A percentile compares a stretch with the other conserved stretches of the same genome.
Conservation (phyloP, 30 jellyfish, hydroid and myxozoan genomes). For the Phacellophora camtschatica region DNA sequence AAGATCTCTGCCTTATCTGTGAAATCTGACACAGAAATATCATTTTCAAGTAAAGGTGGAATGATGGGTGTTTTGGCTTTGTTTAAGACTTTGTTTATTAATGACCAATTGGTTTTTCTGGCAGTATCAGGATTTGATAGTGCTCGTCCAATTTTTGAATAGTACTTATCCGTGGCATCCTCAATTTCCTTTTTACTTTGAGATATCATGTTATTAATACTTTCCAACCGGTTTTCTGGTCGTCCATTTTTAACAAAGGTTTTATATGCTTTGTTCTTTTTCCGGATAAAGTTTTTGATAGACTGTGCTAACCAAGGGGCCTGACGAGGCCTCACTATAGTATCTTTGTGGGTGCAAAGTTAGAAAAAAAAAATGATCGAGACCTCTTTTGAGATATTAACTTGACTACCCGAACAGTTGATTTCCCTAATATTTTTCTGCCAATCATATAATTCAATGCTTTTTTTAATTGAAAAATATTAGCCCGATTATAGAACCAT, state of each 20-base stretch:
- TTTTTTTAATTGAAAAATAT: neutral
- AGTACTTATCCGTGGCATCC: neutral
- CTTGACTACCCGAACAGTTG: constrained; percentile 17
- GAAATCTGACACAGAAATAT: constrained; percentile 38
- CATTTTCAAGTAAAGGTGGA: constrained; percentile 56
- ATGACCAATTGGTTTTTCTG: constrained; percentile 42
- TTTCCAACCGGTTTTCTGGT: no score
- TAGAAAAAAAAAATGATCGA: neutral
- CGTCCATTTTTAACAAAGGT: neutral
- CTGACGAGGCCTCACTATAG: constrained; percentile 29
- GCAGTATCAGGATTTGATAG: constrained; percentile 33
- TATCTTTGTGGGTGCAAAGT: neutral
- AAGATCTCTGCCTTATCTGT: constrained; percentile 50
- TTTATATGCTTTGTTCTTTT: no score
- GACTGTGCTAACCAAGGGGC: constrained; percentile 40
- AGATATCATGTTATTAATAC: no score
- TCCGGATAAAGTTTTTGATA: neutral
- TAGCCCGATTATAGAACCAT: constrained; percentile 17
- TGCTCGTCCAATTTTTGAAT: constrained; percentile 2
- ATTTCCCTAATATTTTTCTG: neutral
- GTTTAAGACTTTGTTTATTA: constrained; percentile 22
- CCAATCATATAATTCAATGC: neutral
- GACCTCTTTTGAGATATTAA: neutral
- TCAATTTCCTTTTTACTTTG: no score
- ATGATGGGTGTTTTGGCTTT: constrained; percentile 49